Percentiles rank a stretch among this genome's conserved stretches.
These are phyloP conservation scores for Seriola dumerili DNA, from an alignment of 2,113 vertebrate species.

Conservation along the genomic window DNA sequence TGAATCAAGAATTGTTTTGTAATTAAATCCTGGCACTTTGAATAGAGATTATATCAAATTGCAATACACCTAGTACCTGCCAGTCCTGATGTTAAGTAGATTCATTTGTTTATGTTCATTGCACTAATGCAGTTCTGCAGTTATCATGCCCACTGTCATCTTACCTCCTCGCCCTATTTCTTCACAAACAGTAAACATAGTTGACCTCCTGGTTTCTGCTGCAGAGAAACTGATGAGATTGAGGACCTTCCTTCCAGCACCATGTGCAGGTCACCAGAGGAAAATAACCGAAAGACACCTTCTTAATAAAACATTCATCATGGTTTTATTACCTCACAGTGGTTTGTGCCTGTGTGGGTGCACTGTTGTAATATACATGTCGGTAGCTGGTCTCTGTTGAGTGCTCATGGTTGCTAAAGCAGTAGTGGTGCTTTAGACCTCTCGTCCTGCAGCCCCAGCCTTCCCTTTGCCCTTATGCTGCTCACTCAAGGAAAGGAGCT, in stretches of 20 bases:
- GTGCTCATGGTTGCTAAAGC: constrained; percentile 22
- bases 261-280: background rate
- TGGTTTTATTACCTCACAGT: constrained; percentile 18
- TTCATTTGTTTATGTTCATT: background rate
- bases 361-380: constrained; percentile 29
- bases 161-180: background rate
- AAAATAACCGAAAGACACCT: background rate
- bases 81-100: background rate
- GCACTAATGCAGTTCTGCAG: background rate
- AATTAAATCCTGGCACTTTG: background rate
- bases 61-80: no score
- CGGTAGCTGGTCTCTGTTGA: constrained; percentile 38
- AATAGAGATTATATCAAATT: background rate
- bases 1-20: background rate
- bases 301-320: constrained; percentile 24
- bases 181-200: constrained; percentile 13
- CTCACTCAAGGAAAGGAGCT: constrained; percentile 70
- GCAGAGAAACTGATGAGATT: background rate
- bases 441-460: constrained; percentile 44
- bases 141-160: background rate
- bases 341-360: constrained; percentile 23
- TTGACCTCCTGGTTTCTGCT: constrained; percentile 1
- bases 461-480: constrained; percentile 48
- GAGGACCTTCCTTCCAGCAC: background rate
- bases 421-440: constrained; percentile 38